Conservation (phyloP, 2,113 vertebrate species). For the Stigmatopora nigra region DNA sequence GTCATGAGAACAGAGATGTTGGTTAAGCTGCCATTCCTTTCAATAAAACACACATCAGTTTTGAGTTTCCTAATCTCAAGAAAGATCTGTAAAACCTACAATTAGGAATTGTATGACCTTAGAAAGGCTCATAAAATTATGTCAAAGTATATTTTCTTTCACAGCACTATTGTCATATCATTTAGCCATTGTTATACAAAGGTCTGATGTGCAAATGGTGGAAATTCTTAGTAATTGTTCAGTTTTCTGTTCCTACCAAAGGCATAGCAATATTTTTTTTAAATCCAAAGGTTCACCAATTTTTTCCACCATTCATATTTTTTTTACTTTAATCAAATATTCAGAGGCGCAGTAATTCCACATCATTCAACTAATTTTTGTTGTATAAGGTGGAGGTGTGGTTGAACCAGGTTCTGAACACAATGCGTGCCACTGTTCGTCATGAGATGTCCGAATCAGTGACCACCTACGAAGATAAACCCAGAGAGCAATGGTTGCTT, state of each 20-base stretch:
- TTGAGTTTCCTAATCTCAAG: not conserved
- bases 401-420: constrained; percentile 77
- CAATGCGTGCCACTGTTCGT: constrained; percentile 82
- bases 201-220: too few relatives aligned
- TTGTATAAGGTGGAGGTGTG: constrained; percentile 81
- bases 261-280: not conserved
- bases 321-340: too few relatives aligned
- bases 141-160: not conserved
- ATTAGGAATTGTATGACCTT: not conserved
- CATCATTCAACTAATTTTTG: not conserved
- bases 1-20: not conserved
- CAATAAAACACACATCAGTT: not conserved
- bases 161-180: not conserved
- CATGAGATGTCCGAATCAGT: constrained; percentile 78
- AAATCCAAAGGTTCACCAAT: not conserved
- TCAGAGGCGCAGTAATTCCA: too few relatives aligned
- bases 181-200: not conserved
- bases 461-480: constrained; percentile 82
- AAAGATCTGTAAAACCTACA: not conserved
- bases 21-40: not conserved
- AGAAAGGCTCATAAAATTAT: not conserved
- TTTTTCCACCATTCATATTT: not conserved
- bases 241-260: not conserved
- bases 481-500: constrained; percentile 80
- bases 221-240: not conserved